Evolutionary conservation across 1,140 invertebrate species (phyloP).

Genomic region (Subanguina moxae): DNA sequence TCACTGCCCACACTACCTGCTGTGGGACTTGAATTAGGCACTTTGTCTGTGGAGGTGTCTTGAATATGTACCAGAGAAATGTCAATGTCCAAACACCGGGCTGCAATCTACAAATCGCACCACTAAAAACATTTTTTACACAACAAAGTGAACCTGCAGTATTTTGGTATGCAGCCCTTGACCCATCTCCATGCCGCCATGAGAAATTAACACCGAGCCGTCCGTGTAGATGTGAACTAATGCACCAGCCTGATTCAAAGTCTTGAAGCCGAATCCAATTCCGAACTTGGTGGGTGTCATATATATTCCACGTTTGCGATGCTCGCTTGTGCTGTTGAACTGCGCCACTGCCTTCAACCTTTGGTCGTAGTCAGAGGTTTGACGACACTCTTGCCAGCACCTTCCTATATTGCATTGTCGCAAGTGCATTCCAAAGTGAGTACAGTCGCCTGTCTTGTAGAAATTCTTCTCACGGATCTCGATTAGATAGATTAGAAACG

Average conservation of each 20-base stretch:
- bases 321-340: conserved; percentile 78
- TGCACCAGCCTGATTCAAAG: conserved; percentile 81
- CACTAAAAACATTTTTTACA: conserved; percentile 24
- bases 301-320: conserved; percentile 79
- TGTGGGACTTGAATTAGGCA: conserved; percentile 86
- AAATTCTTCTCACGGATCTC: conserved; percentile 72
- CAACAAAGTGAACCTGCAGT: conserved; percentile 68
- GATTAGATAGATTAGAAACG: not conserved
- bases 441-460: conserved; percentile 74
- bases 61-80: conserved; percentile 75
- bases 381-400: conserved; percentile 79
- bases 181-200: conserved; percentile 90
- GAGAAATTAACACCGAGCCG: conserved; percentile 83
- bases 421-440: conserved; percentile 75
- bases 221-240: conserved; percentile 83
- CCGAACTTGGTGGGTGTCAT: conserved; percentile 86
- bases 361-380: conserved; percentile 68
- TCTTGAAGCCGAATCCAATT: conserved; percentile 74
- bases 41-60: conserved; percentile 85
- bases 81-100: conserved; percentile 70
- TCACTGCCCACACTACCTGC: conserved; percentile 86
- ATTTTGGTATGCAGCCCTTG: conserved; percentile 92
- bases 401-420: conserved; percentile 71
- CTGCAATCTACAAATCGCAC: conserved; percentile 74
- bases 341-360: conserved; percentile 66